These are phyloP conservation scores for Molossus alvarezi DNA, from an alignment of 2,797 vertebrate genomes.

Conservation along the genomic window DNA sequence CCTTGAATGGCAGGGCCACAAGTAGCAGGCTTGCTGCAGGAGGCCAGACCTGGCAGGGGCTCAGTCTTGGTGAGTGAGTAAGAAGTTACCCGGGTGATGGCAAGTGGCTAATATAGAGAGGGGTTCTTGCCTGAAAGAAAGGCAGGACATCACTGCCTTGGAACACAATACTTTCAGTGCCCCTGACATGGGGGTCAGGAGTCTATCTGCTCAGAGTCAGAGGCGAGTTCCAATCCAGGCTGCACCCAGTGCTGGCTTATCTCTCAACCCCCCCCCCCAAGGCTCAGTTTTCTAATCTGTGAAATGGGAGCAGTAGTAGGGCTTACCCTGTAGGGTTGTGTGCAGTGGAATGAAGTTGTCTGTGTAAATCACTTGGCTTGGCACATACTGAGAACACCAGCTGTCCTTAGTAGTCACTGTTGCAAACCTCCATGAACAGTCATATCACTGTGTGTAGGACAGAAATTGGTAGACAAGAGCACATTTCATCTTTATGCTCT, in stretches of 20 bases:
- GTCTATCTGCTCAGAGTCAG: too few species aligned
- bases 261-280: background rate
- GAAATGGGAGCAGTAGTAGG: accelerated
- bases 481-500: background rate
- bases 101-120: background rate
- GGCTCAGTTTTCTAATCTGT: background rate
- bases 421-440: accelerated
- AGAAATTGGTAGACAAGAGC: background rate
- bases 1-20: background rate
- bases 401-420: background rate
- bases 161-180: background rate
- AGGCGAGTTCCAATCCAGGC: background rate
- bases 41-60: accelerated
- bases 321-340: too few species aligned
- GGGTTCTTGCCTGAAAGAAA: background rate
- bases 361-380: background rate
- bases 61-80: background rate
- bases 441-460: accelerated
- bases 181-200: background rate
- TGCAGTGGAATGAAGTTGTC: background rate
- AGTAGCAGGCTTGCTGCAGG: background rate
- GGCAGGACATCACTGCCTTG: too few species aligned
- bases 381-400: accelerated
- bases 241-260: background rate
- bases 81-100: background rate